These are phyloP conservation scores for Melanotaenia duboulayi DNA, from an alignment of 2,113 vertebrate species.

Conservation along the genomic window DNA sequence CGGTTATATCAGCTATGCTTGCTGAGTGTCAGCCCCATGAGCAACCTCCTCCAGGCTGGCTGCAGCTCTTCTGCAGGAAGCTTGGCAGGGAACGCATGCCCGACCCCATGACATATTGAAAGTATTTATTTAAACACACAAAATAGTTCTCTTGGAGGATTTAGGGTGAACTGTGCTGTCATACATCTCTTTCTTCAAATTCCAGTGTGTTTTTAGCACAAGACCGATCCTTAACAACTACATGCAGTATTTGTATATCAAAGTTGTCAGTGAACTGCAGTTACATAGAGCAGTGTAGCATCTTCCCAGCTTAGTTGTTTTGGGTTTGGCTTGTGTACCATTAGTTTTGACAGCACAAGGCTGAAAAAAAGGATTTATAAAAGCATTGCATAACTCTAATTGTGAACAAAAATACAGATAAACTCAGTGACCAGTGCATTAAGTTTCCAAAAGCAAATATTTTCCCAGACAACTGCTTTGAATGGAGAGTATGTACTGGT, in stretches of 20 bases:
- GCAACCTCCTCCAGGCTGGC: constrained; percentile 13
- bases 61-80: constrained; percentile 41
- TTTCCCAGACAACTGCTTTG: too few species aligned
- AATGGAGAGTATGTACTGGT: too few species aligned
- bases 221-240: not conserved
- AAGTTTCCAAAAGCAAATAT: too few species aligned
- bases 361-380: too few species aligned
- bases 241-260: not conserved
- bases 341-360: too few species aligned
- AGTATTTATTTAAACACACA: constrained; percentile 35
- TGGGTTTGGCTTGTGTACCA: too few species aligned
- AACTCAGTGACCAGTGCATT: too few species aligned
- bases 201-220: not conserved
- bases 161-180: constrained; percentile 9
- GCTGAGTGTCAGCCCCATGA: constrained; percentile 42
- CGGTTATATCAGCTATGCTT: constrained; percentile 60
- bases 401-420: too few species aligned
- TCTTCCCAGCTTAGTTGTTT: not conserved
- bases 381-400: too few species aligned
- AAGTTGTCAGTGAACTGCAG: not conserved
- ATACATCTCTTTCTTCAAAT: not conserved
- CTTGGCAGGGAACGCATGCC: constrained; percentile 26
- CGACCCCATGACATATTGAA: constrained; percentile 32
- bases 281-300: not conserved
- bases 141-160: constrained; percentile 34